phyloP scores from a whole-genome alignment of 2,888 invertebrate species.

The Acanthosepion esculentum region DNA sequence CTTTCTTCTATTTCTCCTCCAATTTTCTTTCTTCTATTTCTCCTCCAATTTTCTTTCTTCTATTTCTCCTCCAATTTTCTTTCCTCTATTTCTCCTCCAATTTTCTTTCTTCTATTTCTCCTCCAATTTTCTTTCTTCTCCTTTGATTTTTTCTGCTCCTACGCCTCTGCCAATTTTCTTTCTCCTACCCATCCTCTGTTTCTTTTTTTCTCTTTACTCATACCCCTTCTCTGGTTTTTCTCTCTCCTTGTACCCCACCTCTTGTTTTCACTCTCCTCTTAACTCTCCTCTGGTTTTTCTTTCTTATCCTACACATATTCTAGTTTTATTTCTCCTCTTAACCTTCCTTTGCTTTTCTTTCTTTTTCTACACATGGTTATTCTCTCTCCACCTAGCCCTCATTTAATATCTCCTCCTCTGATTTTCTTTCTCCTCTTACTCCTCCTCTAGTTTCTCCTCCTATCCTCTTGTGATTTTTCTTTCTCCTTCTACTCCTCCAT shows the following conservation, averaged over 20 bases:
- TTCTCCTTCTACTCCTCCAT: neutral
- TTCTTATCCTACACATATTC: too few relatives aligned
- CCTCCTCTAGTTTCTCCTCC: neutral
- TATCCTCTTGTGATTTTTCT: neutral
- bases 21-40: neutral
- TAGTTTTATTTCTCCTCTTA: too few relatives aligned
- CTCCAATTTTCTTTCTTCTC: neutral
- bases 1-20: neutral
- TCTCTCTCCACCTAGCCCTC: neutral
- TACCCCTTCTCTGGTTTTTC: neutral
- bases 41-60: neutral
- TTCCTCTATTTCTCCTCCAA: neutral
- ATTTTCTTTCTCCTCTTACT: neutral
- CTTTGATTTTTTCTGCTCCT: neutral
- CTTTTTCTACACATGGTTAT: neutral
- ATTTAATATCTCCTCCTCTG: neutral
- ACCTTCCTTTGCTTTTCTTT: neutral
- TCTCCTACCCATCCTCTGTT: neutral
- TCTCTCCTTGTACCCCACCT: too few relatives aligned
- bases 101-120: neutral
- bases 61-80: neutral
- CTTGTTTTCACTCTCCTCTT: too few relatives aligned
- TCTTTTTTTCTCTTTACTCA: too few relatives aligned
- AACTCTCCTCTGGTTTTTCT: too few relatives aligned
- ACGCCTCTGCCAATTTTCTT: accelerated